phyloP scores from a whole-genome alignment of 2,888 invertebrate species.

The Drosophila testacea region DNA sequence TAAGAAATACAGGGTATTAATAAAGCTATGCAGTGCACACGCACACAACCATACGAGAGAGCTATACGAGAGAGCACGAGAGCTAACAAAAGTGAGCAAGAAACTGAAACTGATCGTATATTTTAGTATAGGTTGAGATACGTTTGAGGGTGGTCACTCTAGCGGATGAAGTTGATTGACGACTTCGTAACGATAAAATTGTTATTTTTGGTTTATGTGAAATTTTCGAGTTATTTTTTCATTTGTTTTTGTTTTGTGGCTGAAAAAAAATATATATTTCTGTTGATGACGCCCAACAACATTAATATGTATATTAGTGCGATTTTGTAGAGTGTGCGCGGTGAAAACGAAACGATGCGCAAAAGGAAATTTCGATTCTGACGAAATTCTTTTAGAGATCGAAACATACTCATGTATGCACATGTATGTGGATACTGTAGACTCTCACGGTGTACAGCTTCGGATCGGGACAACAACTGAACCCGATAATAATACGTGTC shows the following conservation, averaged over 20 bases:
- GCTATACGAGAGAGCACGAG: background rate
- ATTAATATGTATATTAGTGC: constrained; percentile 61
- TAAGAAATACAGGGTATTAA: too few species aligned
- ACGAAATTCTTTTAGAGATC: constrained; percentile 36
- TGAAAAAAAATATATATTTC: constrained; percentile 55
- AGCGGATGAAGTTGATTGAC: background rate
- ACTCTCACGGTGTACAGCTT: background rate
- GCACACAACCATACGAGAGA: too few species aligned
- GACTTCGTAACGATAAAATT: background rate
- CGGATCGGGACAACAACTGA: constrained; percentile 8
- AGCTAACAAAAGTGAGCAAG: background rate
- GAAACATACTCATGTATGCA: constrained; percentile 1
- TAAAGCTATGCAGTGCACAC: too few species aligned
- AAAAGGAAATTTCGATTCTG: constrained; percentile 30
- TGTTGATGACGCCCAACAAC: constrained; percentile 58
- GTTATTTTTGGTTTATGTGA: constrained; percentile 11
- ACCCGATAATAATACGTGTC: background rate
- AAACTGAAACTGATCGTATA: background rate
- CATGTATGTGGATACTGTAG: constrained; percentile 5
- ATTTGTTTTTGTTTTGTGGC: constrained; percentile 20
- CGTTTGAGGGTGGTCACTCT: background rate
- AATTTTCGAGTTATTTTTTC: constrained; percentile 19
- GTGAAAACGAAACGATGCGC: constrained; percentile 28
- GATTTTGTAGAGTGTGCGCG: constrained; percentile 27
- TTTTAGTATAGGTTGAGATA: constrained; percentile 4